Evolutionary conservation across 2,888 invertebrate species (phyloP).

Genomic region (Drosophila histrio): DNA sequence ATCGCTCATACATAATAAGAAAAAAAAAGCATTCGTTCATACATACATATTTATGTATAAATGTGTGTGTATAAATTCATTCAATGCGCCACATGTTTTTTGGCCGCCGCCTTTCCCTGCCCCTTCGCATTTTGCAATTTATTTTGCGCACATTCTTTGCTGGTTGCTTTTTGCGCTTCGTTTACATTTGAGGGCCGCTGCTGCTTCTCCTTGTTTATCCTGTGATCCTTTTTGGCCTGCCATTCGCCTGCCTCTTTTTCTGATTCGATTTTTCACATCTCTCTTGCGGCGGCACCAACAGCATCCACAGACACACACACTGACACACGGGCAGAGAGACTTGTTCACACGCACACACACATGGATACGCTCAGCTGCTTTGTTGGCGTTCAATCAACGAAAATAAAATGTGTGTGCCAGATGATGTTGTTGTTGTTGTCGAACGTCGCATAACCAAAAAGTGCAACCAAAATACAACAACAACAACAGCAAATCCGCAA

Average conservation of each 20-base stretch:
- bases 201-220: slow-evolving; percentile 69
- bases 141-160: slow-evolving; percentile 65
- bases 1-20: slow-evolving; percentile 41
- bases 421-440: slow-evolving; percentile 2
- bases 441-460: slow-evolving; percentile 39
- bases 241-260: slow-evolving; percentile 62
- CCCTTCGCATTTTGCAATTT: slow-evolving; percentile 35
- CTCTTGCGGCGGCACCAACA: slow-evolving; percentile 36
- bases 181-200: slow-evolving; percentile 44
- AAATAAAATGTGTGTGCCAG: slow-evolving; percentile 69
- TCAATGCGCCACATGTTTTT: slow-evolving; percentile 77
- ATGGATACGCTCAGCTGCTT: slow-evolving; percentile 66
- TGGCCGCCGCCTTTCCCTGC: slow-evolving; percentile 40
- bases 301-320: slow-evolving; percentile 43
- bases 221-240: slow-evolving; percentile 61
- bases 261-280: slow-evolving; percentile 72
- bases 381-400: slow-evolving; percentile 56
- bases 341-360: slow-evolving; percentile 24
- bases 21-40: not conserved
- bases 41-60: slow-evolving; percentile 2
- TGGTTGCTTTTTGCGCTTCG: slow-evolving; percentile 40
- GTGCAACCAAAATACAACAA: slow-evolving; percentile 35
- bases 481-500: slow-evolving; percentile 15
- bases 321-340: slow-evolving; percentile 7
- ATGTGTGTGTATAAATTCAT: slow-evolving; percentile 51